Base-by-base conservation (phyloP, 2,888 invertebrate genomes). In the Eurytoma californica region DNA sequence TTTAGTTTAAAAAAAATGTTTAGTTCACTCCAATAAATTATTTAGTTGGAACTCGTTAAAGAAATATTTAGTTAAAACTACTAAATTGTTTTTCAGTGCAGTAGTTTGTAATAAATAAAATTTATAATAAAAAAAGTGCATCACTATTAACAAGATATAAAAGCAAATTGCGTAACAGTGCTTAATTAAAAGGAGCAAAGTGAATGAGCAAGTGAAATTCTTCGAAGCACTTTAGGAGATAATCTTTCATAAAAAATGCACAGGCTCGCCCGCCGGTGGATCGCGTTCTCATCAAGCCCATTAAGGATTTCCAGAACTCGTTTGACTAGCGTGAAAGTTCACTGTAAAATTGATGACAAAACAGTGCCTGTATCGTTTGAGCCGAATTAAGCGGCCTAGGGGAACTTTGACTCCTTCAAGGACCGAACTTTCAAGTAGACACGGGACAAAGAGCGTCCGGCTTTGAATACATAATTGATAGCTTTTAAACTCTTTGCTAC, bases 331-430 rank as follows among this genome's bases (percentile, higher is more conserved):
- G 66, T 24, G 39, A 72, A 77, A 72, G 60, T 77, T 66, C 53
- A 0, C 49, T 67, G 30, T 30, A 72, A 77, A 72, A 77, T 77
- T 77, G 65, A 77, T 72, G 66, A 70, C 30, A 16, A 70, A 49
- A 39, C 51, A 4, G 13, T 51, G 16, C 28, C 20, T 55, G 53
- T 76, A 75, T 69, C 68, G 53, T 7, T 51, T 20, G 18, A 60
- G 66, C 18, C n/a, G 20, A 61, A 75, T 60, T 75, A 57, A 61
- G 47, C n/a, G 47, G 0, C 57, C 30, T 18, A n/a, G 2, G n/a
- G 53, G 24, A 70, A 63, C 61, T 68, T 70, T 18, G 13, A 16
- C 18, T 63, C 70, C 28, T 76, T 61, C 61, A 63, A 68, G 39
- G 28, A 53, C 39, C 20, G 39, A 68, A 75, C 30, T 68, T 76